Evolutionary conservation across 2,888 invertebrate genomes (phyloP).

Genomic region (Lepidonotus clava): DNA sequence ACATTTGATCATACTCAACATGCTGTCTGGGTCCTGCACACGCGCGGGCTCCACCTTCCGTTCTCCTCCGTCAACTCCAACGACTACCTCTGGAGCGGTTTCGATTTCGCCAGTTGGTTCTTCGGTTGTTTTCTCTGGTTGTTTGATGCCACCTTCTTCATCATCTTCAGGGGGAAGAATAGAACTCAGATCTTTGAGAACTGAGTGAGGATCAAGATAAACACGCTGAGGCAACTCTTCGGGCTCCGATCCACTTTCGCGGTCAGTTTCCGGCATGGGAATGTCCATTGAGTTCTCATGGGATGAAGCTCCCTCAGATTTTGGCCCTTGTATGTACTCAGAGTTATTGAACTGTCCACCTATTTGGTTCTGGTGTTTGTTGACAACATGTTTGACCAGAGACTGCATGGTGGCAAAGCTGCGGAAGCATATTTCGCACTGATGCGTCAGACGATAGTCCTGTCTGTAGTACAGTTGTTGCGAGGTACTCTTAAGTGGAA

Average conservation of each 20-base stretch:
- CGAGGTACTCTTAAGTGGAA: constrained; percentile 1
- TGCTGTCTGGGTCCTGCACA: background rate
- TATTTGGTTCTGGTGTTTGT: constrained; percentile 33
- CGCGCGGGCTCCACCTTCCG: background rate
- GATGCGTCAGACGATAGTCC: background rate
- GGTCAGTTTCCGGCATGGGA: background rate
- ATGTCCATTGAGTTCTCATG: constrained; percentile 16
- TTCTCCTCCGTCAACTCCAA: background rate
- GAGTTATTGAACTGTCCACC: background rate
- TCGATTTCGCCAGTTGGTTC: background rate
- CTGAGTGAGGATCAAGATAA: constrained; percentile 29
- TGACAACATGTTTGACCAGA: constrained; percentile 38
- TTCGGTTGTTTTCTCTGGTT: background rate
- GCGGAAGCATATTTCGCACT: constrained; percentile 41
- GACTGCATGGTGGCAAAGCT: constrained; percentile 40
- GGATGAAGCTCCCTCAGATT: background rate
- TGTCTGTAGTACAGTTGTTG: constrained; percentile 16
- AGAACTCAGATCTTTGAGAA: constrained; percentile 42
- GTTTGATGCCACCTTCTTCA: background rate
- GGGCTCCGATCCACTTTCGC: background rate
- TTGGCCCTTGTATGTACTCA: background rate
- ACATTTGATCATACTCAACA: constrained; percentile 36
- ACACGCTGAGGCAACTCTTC: constrained; percentile 33
- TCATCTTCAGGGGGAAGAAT: constrained; percentile 33
- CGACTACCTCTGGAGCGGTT: background rate